Percentiles rank a stretch among this genome's conserved stretches.
Evolutionary conservation across 2,797 vertebrate genomes (phyloP).

Genomic region (Microhierax caerulescens): DNA sequence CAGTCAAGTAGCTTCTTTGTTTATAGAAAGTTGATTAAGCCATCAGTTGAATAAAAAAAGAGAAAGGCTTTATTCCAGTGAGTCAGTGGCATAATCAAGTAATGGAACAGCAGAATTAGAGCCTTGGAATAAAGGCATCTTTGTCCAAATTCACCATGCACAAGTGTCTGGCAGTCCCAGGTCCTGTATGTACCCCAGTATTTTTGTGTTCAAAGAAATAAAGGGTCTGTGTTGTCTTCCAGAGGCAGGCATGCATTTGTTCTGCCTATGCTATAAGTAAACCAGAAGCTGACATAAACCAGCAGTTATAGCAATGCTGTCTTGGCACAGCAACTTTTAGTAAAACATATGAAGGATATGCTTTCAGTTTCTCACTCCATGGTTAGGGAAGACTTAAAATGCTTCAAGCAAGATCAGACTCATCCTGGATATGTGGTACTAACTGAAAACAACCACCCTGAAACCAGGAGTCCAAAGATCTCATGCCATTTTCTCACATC

Average conservation of each 20-base stretch:
- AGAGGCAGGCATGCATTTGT: not conserved
- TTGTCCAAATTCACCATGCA: not conserved
- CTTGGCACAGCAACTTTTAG: not conserved
- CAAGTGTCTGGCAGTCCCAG: not conserved
- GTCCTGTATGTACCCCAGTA: not conserved
- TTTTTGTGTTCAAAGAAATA: not conserved
- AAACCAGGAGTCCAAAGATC: not conserved
- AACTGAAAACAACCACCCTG: not conserved
- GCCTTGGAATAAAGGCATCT: not conserved
- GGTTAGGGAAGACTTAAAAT: not conserved
- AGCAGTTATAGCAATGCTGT: not conserved
- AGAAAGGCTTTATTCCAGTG: not conserved
- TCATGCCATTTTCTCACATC: not conserved
- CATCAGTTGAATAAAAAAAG: not conserved
- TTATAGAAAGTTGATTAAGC: not conserved
- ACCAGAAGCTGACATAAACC: not conserved
- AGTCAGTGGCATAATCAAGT: not conserved
- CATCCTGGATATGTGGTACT: not conserved
- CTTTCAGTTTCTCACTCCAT: not conserved
- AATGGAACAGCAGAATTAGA: not conserved
- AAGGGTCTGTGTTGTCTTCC: not conserved
- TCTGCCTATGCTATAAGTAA: not conserved
- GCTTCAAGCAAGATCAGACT: not conserved
- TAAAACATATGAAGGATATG: accelerated
- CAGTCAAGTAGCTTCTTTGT: not conserved